Base-by-base conservation (phyloP, 2,888 invertebrate species). In the Limnephilus marmoratus region DNA sequence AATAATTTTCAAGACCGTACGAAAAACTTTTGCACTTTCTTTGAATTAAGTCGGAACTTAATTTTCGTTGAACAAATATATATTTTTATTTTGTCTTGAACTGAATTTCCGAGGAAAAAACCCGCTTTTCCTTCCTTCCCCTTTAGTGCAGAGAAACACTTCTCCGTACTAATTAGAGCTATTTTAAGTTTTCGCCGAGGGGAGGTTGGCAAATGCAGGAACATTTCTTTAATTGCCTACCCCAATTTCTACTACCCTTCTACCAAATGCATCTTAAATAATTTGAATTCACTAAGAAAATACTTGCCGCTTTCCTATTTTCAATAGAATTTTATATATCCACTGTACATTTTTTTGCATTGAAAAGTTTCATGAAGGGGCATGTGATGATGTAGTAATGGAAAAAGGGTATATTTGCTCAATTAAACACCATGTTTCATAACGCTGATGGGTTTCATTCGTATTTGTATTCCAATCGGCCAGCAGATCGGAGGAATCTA, bases 171-270 rank as follows among this genome's bases (percentile, higher is more conserved):
- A 82, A 82, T 82, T 82, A 31, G 82, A 34, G 34, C 82, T 31
- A 34, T 82, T 82, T 82, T 31, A 82, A 82, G 82, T 82, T 82
- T 82, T 82, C 82, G 29, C 31, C 18, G 34, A 29, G 34, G 82
- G 82, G 31, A 31, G 82, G 82, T 31, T 82, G 82, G 82, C 15
- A 34, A 34, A 82, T 82, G 34, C 31, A 34, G 31, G 82, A 34
- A 18, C 82, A 15, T 82, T 82, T 82, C 82, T 31, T 82, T 82
- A 82, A 82, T 82, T 82, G 34, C 34, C 82, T 82, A 31, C 34
- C 82, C 82, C 31, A 81, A 81, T 81, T 81, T 81, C 31, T 31
- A 31, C 53, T 53, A 53, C 53, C 18, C 53, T 24, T n/a, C 0
- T 68, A 68, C 68, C 24, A 68, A 68, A 68, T 68, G 68, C 68